These are phyloP conservation scores for Hirtodrosophila duncani DNA, from an alignment of 2,888 invertebrate genomes.

Conservation along the genomic window DNA sequence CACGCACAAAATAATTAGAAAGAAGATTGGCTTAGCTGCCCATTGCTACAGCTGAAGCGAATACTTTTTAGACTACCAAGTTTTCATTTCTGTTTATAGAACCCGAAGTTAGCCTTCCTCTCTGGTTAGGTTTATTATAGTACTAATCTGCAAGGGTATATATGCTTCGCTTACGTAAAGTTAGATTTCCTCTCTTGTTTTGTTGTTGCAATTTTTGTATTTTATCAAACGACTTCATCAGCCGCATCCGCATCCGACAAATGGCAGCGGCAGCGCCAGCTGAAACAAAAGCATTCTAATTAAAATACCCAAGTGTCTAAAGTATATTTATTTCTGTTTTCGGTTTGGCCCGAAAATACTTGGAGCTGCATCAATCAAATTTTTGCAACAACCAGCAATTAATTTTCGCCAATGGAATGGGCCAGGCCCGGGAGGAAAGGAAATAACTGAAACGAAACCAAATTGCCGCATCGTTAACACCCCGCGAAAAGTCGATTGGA, in stretches of 20 bases:
- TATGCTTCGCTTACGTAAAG: no score
- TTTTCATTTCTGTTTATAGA: no score
- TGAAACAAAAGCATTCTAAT: conserved; percentile 57
- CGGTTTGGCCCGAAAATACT: conserved; percentile 12
- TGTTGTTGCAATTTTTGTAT: conserved; percentile 30
- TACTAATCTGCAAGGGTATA: no score
- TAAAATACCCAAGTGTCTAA: conserved; percentile 52
- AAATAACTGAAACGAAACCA: conserved; percentile 21
- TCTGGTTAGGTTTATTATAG: no score
- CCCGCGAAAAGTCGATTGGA: conserved; percentile 28
- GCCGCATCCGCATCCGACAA: conserved; percentile 1
- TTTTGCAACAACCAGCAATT: conserved; percentile 39
- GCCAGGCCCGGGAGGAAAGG: conserved; percentile 2
- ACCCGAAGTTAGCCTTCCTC: no score
- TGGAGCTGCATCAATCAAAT: conserved; percentile 62
- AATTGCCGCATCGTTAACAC: conserved; percentile 38
- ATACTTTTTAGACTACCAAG: no score
- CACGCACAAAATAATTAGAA: no score
- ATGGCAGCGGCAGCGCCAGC: conserved; percentile 6
- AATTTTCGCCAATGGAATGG: conserved; percentile 16
- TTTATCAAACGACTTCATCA: conserved; percentile 41
- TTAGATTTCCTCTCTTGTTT: no score
- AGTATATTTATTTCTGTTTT: conserved; percentile 38
- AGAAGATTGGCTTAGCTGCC: no score
- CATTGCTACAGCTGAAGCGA: no score